Conservation (phyloP, 30 jellyfish, hydroid and myxozoan species). For the Morbakka virulenta region DNA sequence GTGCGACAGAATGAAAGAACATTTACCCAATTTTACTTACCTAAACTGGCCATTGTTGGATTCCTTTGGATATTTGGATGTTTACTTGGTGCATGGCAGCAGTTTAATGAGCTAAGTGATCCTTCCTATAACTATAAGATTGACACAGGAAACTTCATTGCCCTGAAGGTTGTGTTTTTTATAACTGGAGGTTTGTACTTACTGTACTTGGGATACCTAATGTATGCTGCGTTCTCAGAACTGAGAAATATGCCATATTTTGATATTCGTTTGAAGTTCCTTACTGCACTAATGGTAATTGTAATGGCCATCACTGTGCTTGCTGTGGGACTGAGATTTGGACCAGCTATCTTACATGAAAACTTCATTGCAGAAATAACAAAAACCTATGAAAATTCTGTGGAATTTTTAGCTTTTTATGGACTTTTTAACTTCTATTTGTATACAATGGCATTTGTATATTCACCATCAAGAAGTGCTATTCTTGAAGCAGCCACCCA, state of each 20-base stretch:
- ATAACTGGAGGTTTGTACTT: slow-evolving; percentile 72
- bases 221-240: slow-evolving; percentile 79
- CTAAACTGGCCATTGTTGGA: slow-evolving; percentile 86
- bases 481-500: slow-evolving; percentile 55
- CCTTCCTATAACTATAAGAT: slow-evolving; percentile 90
- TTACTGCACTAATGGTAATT: slow-evolving; percentile 84
- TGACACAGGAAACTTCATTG: slow-evolving; percentile 93
- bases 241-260: slow-evolving; percentile 90
- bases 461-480: slow-evolving; percentile 93
- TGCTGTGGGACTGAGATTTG: slow-evolving; percentile 86
- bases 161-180: slow-evolving; percentile 83
- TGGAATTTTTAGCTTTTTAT: slow-evolving; percentile 85
- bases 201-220: slow-evolving; percentile 57
- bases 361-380: slow-evolving; percentile 87
- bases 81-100: slow-evolving; percentile 90
- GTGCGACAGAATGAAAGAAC: slow-evolving; percentile 91
- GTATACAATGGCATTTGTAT: slow-evolving; percentile 97
- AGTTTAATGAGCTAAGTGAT: slow-evolving; percentile 84
- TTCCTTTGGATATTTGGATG: slow-evolving; percentile 84
- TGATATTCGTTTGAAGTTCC: slow-evolving; percentile 91
- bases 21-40: slow-evolving; percentile 70
- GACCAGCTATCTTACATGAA: slow-evolving; percentile 82
- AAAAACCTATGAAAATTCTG: slow-evolving; percentile 86
- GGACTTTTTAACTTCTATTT: slow-evolving; percentile 93
- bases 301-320: slow-evolving; percentile 81